These are phyloP conservation scores for Megalonaias nervosa DNA, from an alignment of 1,140 invertebrate genomes.

Conservation along the genomic window DNA sequence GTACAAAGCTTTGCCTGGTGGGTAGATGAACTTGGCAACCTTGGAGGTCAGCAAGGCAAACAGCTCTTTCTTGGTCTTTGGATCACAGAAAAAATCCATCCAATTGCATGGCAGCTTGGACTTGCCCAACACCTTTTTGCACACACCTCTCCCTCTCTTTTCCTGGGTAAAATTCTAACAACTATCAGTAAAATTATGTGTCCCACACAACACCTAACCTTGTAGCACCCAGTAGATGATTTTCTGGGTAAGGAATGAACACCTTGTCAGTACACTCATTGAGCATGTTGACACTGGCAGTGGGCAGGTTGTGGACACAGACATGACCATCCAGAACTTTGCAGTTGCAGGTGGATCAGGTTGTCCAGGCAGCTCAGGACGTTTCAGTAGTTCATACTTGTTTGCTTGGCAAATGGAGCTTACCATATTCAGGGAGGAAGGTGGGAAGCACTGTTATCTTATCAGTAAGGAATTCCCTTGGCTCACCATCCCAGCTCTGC, in stretches of 20 bases:
- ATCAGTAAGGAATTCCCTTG: neutral
- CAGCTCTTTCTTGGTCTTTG: slow-evolving; percentile 4
- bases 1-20: neutral
- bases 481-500: too few species aligned
- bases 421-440: neutral
- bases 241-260: neutral
- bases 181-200: slow-evolving; percentile 1
- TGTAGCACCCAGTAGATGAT: too few species aligned
- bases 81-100: neutral
- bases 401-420: slow-evolving; percentile 4
- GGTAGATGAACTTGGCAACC: neutral
- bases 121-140: too few species aligned
- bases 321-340: slow-evolving; percentile 20
- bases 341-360: slow-evolving; percentile 2
- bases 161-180: neutral
- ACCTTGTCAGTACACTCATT: neutral
- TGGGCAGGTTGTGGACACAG: too few species aligned
- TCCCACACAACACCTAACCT: neutral
- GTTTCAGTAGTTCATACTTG: slow-evolving; percentile 18
- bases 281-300: too few species aligned
- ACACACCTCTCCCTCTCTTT: neutral
- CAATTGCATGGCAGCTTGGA: neutral
- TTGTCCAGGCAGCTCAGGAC: neutral
- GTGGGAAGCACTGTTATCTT: slow-evolving; percentile 15
- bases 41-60: slow-evolving; percentile 1